Base-by-base conservation (phyloP, 2,888 invertebrate genomes). In the Drosophila emarginata region DNA sequence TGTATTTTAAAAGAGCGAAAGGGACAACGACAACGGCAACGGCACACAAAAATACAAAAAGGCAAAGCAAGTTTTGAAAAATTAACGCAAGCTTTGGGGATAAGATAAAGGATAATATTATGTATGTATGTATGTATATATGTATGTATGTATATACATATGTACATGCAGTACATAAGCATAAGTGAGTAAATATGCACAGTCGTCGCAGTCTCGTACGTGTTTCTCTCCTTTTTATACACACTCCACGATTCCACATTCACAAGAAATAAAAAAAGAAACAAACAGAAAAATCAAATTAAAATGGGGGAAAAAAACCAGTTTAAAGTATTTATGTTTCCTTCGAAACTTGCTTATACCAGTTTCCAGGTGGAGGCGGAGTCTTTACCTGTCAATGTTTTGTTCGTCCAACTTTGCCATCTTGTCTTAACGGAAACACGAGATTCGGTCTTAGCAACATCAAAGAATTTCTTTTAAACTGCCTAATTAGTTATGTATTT, bases 101-200 rank as follows among this genome's bases (percentile, higher is more conserved):
- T 85, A 85, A 85, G 85, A 82, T 77, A 79, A 76, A 74, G 74
- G 72, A 82, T 77, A 68, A 77, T 69, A 61, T 70, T 62, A 21
- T 64, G 54, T 28, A 64, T 15, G 37, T 50, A 28, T 14, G 53
- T 57, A 57, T 28, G 36, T 12, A 28, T 28, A 28, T 14, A 36
- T n/a, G 37, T 32, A 32, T 36, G 15, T 45, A 2, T 45, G 51
- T 60, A 0, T 59, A 53, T 28, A 37, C 39, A 36, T 26, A 54
- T 32, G 45, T 26, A 53, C 57, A 32, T 37, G 18, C 40, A 23
- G 15, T 39, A 32, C 18, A 32, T 65, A 52, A 36, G 18, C 14
- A 12, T 23, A 65, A 28, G 36, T 21, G 2, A 26, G 12, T 39
- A 21, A 39, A 32, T 63, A n/a, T 36, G 28, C 39, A 36, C 32